Base-by-base conservation (phyloP, 2,888 invertebrate genomes). In the Drosophila flavopinicola region DNA sequence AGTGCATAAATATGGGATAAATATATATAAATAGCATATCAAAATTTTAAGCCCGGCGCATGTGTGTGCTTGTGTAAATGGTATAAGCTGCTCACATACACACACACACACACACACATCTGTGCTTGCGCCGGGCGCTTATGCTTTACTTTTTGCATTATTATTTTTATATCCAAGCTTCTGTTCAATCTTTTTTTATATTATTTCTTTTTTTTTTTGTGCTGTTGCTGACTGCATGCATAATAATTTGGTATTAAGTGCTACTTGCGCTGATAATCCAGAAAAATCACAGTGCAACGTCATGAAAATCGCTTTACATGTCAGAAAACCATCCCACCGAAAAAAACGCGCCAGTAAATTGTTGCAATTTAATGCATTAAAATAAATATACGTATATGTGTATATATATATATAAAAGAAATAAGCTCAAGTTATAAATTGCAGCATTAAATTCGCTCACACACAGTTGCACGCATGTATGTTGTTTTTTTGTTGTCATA, bases 201-300 rank as follows among this genome's bases (percentile, higher is more conserved):
- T 45, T 29, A 35, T 60, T 20, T 33, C 17, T 47, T 27, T 39
- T 52, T 30, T 37, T 52, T 61, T 41, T 39, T 45, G 30, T 45
- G 41, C 39, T 54, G 47, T 71, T 75, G 63, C 63, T 54, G 66
- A 52, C 67, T 75, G 83, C 80, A 70, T 80, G 88, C 83, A 88
- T 83, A 87, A 87, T 88, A 77, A 78, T 87, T 83, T 85, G 57
- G 78, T 60, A 86, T 87, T 85, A 85, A 78, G 66, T 59, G 64
- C 69, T 69, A 59, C 72, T 75, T 66, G 70, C 39, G 45, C 57
- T 48, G 77, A 68, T 82, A 84, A 79, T 82, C 72, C 79, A 65
- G 57, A 78, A 74, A 75, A 77, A 80, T 86, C 73, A 72, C 75
- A 72, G 35, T 60, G 69, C 44, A 47, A 37, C 80, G 45, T 54